phyloP scores from a whole-genome alignment of 1,140 invertebrate species.

The Archivesica marissinica region DNA sequence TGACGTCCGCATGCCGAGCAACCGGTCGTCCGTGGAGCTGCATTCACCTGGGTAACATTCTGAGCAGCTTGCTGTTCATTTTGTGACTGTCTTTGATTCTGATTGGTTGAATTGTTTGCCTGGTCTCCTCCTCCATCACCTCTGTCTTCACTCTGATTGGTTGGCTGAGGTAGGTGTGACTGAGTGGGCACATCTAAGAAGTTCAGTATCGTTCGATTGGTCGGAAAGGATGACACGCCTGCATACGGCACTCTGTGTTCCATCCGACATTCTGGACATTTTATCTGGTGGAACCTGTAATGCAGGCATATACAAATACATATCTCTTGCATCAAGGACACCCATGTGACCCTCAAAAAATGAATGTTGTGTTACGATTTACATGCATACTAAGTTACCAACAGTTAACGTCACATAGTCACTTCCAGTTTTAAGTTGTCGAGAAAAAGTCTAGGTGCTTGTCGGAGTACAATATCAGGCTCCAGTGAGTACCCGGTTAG shows the following conservation, averaged over 20 bases:
- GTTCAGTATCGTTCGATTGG: slow-evolving; percentile 78
- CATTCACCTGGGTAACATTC: neutral
- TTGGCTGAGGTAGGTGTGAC: slow-evolving; percentile 78
- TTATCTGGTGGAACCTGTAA: slow-evolving; percentile 88
- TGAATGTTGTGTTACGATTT: too few relatives aligned
- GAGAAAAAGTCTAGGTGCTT: too few relatives aligned
- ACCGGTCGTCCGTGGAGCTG: slow-evolving; percentile 57
- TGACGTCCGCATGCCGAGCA: slow-evolving; percentile 93
- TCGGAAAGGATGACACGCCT: slow-evolving; percentile 74
- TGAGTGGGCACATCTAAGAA: slow-evolving; percentile 88
- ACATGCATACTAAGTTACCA: too few relatives aligned
- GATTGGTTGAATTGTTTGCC: neutral
- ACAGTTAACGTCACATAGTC: too few relatives aligned
- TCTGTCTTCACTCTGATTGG: neutral
- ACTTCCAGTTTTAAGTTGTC: too few relatives aligned
- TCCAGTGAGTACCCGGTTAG: too few relatives aligned
- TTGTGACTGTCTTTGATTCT: slow-evolving; percentile 15
- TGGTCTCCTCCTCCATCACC: neutral
- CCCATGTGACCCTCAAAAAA: too few relatives aligned
- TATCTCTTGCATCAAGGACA: too few relatives aligned
- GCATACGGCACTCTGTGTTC: slow-evolving; percentile 95
- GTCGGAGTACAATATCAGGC: too few relatives aligned
- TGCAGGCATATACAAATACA: neutral
- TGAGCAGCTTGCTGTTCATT: neutral
- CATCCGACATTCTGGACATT: slow-evolving; percentile 99